Percentiles rank a stretch among this genome's conserved stretches.
Evolutionary conservation across 2,113 vertebrate genomes (phyloP).

Genomic region (Campylomormyrus numenius): DNA sequence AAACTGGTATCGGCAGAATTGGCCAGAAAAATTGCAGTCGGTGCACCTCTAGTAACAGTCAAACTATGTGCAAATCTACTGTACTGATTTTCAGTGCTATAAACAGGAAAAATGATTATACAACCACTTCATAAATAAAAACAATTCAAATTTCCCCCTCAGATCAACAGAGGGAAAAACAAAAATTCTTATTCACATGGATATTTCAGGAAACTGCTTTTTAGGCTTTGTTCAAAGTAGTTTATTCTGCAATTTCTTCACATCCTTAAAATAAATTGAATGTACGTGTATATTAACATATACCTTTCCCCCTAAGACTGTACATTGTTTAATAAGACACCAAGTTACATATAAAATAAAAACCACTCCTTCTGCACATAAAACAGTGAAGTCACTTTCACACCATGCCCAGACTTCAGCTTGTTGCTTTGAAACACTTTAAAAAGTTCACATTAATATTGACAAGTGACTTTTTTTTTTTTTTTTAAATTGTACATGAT

Average conservation of each 20-base stretch:
- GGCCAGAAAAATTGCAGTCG: no score
- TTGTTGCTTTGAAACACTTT: background rate
- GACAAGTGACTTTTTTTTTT: background rate
- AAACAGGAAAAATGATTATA: background rate
- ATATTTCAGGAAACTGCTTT: conserved; percentile 11
- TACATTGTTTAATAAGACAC: conserved; percentile 32
- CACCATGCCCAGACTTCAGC: background rate
- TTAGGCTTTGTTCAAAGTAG: conserved; percentile 36
- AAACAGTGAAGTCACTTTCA: conserved; percentile 2
- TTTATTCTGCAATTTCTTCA: conserved; percentile 37
- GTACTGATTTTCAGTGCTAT: background rate
- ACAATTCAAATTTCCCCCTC: background rate
- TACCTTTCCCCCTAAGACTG: conserved; percentile 36
- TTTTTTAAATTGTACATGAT: background rate
- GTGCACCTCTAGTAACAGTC: background rate
- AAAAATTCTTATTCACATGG: background rate
- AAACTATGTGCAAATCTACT: background rate
- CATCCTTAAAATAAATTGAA: conserved; percentile 40
- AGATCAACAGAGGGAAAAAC: background rate
- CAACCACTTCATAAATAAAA: background rate
- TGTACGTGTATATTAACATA: conserved; percentile 35
- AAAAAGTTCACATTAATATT: conserved; percentile 8
- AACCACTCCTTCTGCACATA: conserved; percentile 17
- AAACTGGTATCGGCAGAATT: no score
- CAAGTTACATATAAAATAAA: conserved; percentile 28